These are phyloP conservation scores for Thyatira batis DNA, from an alignment of 2,888 invertebrate genomes.

Conservation along the genomic window DNA sequence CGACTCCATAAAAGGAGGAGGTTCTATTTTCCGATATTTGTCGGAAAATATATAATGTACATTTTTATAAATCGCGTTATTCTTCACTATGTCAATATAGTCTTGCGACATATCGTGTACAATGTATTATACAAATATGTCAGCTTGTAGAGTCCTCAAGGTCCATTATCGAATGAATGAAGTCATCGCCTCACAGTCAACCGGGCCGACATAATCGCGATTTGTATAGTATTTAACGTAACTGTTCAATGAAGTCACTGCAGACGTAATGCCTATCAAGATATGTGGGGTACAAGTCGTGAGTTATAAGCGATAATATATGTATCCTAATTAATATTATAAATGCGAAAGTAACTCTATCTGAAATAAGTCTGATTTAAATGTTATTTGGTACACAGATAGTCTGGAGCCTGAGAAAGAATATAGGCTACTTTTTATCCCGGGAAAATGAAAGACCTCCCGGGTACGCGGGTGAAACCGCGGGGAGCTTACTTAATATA, in stretches of 20 bases:
- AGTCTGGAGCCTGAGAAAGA: too few species aligned
- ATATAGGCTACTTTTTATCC: too few species aligned
- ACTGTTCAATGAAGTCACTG: conserved; percentile 32
- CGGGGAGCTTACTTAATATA: too few species aligned
- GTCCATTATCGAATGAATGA: neutral
- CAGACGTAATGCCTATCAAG: conserved; percentile 44
- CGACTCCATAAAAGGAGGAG: too few species aligned
- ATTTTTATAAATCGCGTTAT: too few species aligned
- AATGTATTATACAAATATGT: neutral
- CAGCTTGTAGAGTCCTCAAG: neutral
- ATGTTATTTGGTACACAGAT: too few species aligned
- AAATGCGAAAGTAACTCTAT: too few species aligned
- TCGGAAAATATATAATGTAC: too few species aligned
- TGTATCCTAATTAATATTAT: neutral
- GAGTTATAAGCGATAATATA: neutral
- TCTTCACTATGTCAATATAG: neutral
- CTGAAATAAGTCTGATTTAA: too few species aligned
- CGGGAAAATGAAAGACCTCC: too few species aligned
- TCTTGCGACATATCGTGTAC: neutral
- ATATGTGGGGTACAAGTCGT: conserved; percentile 20
- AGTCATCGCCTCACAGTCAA: neutral
- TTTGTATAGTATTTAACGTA: conserved; percentile 8
- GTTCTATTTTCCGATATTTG: too few species aligned
- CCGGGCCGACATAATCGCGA: neutral
- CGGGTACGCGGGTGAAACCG: too few species aligned